Evolutionary conservation across 2,888 invertebrate species (phyloP).

Genomic region (Synergus umbraculus): DNA sequence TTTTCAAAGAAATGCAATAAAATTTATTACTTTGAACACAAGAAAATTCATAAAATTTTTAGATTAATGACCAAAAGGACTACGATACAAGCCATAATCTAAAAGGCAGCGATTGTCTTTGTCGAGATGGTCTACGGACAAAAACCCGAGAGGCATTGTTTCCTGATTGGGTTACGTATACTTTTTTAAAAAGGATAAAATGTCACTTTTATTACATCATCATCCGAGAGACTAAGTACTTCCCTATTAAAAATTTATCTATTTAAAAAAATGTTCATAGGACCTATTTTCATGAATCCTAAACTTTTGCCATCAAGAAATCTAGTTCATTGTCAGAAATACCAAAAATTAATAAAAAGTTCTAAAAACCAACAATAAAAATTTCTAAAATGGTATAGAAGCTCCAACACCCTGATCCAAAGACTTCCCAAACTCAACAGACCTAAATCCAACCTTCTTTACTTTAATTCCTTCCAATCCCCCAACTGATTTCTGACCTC

Average conservation of each 20-base stretch:
- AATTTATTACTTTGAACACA: background rate
- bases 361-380: background rate
- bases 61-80: background rate
- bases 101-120: conserved; percentile 28
- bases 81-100: background rate
- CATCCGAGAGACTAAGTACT: background rate
- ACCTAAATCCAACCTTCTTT: conserved; percentile 28
- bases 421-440: conserved; percentile 44
- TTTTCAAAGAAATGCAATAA: background rate
- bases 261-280: background rate
- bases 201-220: background rate
- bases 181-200: conserved; percentile 3
- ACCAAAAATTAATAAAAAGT: background rate
- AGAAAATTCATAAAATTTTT: background rate
- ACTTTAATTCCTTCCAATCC: conserved; percentile 41
- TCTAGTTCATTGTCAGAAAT: background rate
- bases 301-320: background rate
- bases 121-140: conserved; percentile 2
- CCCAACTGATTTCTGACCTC: conserved; percentile 52
- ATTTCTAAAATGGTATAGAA: conserved; percentile 65
- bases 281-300: background rate
- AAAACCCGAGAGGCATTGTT: conserved; percentile 10
- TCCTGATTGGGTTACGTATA: conserved; percentile 31
- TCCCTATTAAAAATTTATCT: background rate
- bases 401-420: conserved; percentile 63